Percentiles rank a stretch among this genome's conserved stretches.
Evolutionary conservation across 2,888 invertebrate species (phyloP).

Genomic region (Operophtera brumata): DNA sequence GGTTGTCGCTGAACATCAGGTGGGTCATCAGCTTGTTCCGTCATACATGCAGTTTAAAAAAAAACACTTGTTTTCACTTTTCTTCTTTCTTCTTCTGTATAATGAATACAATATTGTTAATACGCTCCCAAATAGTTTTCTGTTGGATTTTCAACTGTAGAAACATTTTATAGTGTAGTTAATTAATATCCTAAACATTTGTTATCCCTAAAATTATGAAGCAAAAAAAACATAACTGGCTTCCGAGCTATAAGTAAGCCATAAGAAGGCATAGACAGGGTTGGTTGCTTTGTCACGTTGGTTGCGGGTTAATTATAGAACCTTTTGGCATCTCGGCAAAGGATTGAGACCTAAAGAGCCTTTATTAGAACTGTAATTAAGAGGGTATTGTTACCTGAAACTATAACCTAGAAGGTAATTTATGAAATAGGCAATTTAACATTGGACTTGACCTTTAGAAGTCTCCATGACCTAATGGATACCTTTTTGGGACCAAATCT

Average conservation of each 20-base stretch:
- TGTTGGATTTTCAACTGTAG: too few relatives aligned
- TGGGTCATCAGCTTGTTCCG: too few relatives aligned
- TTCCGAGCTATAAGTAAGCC: not conserved
- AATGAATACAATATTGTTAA: too few relatives aligned
- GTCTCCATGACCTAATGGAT: not conserved
- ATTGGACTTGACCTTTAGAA: not conserved
- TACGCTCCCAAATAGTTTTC: too few relatives aligned
- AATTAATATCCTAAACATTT: too few relatives aligned
- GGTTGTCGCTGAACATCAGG: too few relatives aligned
- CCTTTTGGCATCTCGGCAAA: conserved; percentile 17
- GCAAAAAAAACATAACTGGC: not conserved
- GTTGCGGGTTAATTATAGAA: conserved; percentile 27
- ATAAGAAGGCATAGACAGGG: not conserved
- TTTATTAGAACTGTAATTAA: conserved; percentile 19
- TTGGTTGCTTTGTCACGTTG: conserved; percentile 16
- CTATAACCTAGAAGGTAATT: conserved; percentile 7
- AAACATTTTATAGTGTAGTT: too few relatives aligned
- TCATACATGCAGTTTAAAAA: too few relatives aligned
- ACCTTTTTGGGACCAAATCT: too few relatives aligned
- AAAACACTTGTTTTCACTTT: too few relatives aligned
- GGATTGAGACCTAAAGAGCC: conserved; percentile 20
- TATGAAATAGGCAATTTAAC: conserved; percentile 1
- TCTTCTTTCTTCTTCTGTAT: too few relatives aligned
- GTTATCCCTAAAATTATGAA: not conserved
- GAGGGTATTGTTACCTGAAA: conserved; percentile 6